phyloP scores from a whole-genome alignment of 2,797 vertebrate genomes.

The Petrocephalus schoutedeni region DNA sequence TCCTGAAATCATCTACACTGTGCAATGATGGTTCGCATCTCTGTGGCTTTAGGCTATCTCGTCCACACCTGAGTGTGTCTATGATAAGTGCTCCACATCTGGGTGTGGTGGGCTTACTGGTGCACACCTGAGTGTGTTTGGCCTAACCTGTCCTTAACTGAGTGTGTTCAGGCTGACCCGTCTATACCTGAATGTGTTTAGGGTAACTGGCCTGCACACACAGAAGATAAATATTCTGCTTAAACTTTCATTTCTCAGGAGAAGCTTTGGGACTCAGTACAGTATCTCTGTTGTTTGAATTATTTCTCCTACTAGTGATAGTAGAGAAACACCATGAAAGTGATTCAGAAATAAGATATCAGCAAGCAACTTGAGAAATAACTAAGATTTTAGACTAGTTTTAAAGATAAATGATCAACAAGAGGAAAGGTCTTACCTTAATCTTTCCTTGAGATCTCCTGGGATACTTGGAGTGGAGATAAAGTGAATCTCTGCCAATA shows the following conservation, averaged over 20 bases:
- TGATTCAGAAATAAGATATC: background rate
- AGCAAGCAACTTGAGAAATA: background rate
- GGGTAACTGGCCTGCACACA: background rate
- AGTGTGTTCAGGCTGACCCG: background rate
- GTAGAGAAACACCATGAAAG: background rate
- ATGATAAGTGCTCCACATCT: background rate
- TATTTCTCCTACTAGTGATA: background rate
- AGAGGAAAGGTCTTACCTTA: background rate
- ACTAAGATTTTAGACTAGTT: conserved; percentile 1
- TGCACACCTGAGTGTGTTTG: background rate
- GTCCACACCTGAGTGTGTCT: background rate
- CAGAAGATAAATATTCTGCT: background rate
- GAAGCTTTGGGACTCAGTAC: background rate
- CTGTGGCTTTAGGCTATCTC: background rate
- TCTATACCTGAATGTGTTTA: background rate
- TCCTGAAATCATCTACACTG: background rate
- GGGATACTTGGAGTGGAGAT: background rate
- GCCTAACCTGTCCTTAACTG: background rate
- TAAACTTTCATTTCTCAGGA: background rate
- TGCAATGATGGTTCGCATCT: background rate
- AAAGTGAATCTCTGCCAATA: background rate
- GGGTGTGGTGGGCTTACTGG: background rate
- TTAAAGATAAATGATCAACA: conserved; percentile 8
- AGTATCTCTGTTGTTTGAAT: background rate
- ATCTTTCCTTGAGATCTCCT: background rate